A percentile compares a stretch with the other conserved stretches of the same genome.
These are phyloP conservation scores for Sitta carolinensis DNA, from an alignment of 2,797 vertebrate genomes.

Conservation along the genomic window DNA sequence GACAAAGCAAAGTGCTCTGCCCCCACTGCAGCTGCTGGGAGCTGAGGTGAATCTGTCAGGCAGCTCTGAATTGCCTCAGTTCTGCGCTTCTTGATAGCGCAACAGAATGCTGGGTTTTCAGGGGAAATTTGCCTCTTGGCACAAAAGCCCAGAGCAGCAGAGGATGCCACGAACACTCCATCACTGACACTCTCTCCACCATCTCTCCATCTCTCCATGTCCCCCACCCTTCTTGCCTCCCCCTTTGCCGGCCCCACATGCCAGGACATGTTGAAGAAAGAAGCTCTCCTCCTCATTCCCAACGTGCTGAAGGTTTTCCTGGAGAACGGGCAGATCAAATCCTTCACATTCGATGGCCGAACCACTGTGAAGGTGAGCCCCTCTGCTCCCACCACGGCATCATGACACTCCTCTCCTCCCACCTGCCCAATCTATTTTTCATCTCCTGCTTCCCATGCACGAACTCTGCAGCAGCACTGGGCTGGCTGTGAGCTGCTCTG, in stretches of 20 bases:
- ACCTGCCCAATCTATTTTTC: not conserved
- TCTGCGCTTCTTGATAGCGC: not conserved
- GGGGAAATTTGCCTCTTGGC: not conserved
- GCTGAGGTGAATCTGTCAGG: not conserved
- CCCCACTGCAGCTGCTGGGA: not conserved
- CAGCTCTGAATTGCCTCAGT: not conserved
- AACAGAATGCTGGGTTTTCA: not conserved
- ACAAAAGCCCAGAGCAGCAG: not conserved
- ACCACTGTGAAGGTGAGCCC: constrained; percentile 92
- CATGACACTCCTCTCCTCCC: fast-evolving
- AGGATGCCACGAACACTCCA: fast-evolving
- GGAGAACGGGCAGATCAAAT: constrained; percentile 99
- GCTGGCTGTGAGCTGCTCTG: not conserved
- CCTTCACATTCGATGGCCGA: constrained; percentile 97
- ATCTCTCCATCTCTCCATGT: not conserved
- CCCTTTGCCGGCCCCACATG: not conserved
- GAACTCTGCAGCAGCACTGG: not conserved
- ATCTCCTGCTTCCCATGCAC: not conserved
- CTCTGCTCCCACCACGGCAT: fast-evolving
- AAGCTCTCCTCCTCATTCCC: constrained; percentile 96
- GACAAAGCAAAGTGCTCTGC: not conserved
- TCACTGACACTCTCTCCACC: not conserved
- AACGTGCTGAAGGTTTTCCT: constrained; percentile 98
- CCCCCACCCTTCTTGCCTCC: not conserved
- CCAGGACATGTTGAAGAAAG: constrained; percentile 96